Evolutionary conservation across 2,888 invertebrate species (phyloP), one percentile per base, ranked within the genome.

Genomic region (Dicyrtoma fusca): DNA sequence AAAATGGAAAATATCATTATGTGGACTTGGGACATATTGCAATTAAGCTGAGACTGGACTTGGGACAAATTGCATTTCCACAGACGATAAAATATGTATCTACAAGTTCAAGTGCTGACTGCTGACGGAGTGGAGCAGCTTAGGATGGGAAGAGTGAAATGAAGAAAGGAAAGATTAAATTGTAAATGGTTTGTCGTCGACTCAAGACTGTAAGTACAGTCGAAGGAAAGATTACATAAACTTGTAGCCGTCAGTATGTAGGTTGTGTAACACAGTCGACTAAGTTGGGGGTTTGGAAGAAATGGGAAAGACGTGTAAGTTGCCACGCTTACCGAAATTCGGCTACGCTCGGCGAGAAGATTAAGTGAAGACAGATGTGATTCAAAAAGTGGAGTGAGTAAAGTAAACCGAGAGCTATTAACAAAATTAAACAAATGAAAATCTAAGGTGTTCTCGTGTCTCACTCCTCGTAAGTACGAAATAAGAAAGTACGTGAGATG

Each of bases 331-430:
- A 34, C 34, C 34, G 34, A 34, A 8, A 34, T 34, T 34, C 34
- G 34, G 34, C 4, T 3, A 34, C 34, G 34, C 34, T 34, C 4
- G 3, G 8, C 34, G 57, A 57, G 19, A n/a, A 57, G 57, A 11
- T 57, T 25, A 57, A 23, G 57, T 57, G 26, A 57, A 26, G 57
- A 57, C 57, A 21, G 57, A 57, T 57, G 57, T 57, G 34, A 34
- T 34, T 5, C 4, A 34, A 34, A 34, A 3, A 34, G 3, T 34
- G 34, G 8, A 34, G 34, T 34, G 34, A 34, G 34, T 3, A 34
- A 34, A 34, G 34, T 34, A 34, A 34, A 34, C 34, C 34, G 8
- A 34, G 34, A 34, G 3, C 34, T 34, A 34, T 34, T 34, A 34
- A 34, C 3, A 34, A 34, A 34, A 34, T 34, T 34, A 34, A 34